Evolutionary conservation across 2,888 invertebrate genomes (phyloP).

Genomic region (Colostygia pectinataria): DNA sequence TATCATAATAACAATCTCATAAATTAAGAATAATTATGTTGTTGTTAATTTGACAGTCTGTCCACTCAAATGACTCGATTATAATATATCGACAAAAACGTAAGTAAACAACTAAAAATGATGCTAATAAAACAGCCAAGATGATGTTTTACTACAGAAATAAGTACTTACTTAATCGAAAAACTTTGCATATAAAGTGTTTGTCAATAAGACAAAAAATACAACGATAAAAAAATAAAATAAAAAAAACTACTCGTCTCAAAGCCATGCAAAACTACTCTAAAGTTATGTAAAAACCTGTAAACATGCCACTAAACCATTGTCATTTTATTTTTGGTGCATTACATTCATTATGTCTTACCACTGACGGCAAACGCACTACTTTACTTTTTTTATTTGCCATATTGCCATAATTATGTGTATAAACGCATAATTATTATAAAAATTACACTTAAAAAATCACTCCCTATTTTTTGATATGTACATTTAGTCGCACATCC

Average conservation of each 20-base stretch:
- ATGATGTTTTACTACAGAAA: too few relatives aligned
- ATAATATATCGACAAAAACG: too few relatives aligned
- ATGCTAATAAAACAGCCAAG: too few relatives aligned
- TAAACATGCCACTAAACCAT: constrained; percentile 72
- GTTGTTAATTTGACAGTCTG: too few relatives aligned
- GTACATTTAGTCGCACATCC: not conserved
- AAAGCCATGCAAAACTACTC: constrained; percentile 54
- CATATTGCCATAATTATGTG: too few relatives aligned
- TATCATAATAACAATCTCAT: not conserved
- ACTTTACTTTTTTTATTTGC: constrained; percentile 77
- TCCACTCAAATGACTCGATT: too few relatives aligned
- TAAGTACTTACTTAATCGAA: too few relatives aligned
- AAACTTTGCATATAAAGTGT: not conserved
- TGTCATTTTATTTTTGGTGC: constrained; percentile 56
- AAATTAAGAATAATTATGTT: not conserved
- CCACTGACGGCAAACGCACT: constrained; percentile 79
- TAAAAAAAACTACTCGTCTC: constrained; percentile 11
- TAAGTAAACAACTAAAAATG: too few relatives aligned
- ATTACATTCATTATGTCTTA: constrained; percentile 63
- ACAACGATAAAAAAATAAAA: not conserved
- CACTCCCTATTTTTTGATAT: constrained; percentile 7
- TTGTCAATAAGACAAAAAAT: not conserved
- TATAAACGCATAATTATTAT: too few relatives aligned
- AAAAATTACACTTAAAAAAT: not conserved
- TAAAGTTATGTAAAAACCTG: constrained; percentile 70